A percentile compares a stretch with the other conserved stretches of the same genome.
phyloP scores from a whole-genome alignment of 2,797 vertebrate genomes.

The Peromyscus attwateri region DNA sequence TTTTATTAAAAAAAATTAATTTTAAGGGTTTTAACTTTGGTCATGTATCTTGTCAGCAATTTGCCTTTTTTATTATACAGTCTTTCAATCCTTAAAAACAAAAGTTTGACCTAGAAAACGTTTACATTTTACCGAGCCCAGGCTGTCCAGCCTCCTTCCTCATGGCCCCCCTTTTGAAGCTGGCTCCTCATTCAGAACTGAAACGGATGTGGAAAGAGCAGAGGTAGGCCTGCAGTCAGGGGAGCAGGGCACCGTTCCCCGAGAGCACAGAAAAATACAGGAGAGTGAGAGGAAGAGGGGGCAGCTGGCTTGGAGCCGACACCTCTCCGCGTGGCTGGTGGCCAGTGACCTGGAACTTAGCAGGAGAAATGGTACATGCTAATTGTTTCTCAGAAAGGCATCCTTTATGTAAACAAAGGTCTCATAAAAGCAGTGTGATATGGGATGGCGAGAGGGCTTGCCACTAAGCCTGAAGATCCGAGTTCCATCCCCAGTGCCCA shows the following conservation, averaged over 20 bases:
- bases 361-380: neutral
- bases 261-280: neutral
- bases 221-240: constrained; percentile 1
- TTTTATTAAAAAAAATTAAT: constrained; percentile 11
- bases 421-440: neutral
- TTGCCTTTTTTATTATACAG: neutral
- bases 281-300: neutral
- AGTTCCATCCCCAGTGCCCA: neutral
- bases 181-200: neutral
- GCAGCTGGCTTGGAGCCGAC: neutral
- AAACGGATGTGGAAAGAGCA: neutral
- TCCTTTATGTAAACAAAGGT: neutral
- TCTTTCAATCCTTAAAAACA: neutral
- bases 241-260: neutral
- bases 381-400: neutral
- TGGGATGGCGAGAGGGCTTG: neutral
- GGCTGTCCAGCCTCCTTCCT: neutral
- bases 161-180: neutral
- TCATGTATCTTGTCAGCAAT: constrained; percentile 33
- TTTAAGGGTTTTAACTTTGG: neutral
- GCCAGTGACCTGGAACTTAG: neutral
- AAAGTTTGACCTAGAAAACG: neutral
- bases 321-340: too few relatives aligned
- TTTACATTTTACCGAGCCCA: neutral
- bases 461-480: neutral